phyloP scores from a whole-genome alignment of 2,113 vertebrate species.

The Ceratotherium simum region DNA sequence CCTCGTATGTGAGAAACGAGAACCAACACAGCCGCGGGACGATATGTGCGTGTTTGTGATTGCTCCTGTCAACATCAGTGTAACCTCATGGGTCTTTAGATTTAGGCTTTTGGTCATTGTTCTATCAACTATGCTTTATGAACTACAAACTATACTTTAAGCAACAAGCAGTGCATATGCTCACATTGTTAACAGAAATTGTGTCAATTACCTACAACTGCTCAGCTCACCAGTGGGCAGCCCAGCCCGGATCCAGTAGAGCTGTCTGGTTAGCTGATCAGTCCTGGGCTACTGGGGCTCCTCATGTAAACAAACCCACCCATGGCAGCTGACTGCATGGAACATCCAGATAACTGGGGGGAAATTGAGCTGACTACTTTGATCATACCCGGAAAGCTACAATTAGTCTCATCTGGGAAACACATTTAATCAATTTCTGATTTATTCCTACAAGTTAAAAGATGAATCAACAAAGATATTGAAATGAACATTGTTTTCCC shows the following conservation, averaged over 20 bases:
- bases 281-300: not conserved
- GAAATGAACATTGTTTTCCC: not conserved
- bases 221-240: not conserved
- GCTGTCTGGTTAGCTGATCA: not conserved
- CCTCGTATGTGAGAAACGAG: not conserved
- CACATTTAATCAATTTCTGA: conserved; percentile 40
- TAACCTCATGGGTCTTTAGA: not conserved
- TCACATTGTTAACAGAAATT: not conserved
- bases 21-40: not conserved
- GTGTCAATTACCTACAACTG: not conserved
- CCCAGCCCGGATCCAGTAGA: rapidly evolving
- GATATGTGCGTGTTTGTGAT: no score
- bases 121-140: no score
- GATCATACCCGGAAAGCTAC: not conserved
- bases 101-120: not conserved
- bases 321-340: not conserved
- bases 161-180: not conserved
- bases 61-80: not conserved
- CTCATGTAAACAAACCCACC: not conserved
- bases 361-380: not conserved
- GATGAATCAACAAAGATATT: not conserved
- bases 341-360: not conserved
- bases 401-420: not conserved
- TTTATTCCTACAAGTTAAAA: conserved; percentile 4
- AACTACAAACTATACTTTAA: not conserved